Evolutionary conservation across 2,888 invertebrate species (phyloP).

Genomic region (Nephrocerus scutellatus): DNA sequence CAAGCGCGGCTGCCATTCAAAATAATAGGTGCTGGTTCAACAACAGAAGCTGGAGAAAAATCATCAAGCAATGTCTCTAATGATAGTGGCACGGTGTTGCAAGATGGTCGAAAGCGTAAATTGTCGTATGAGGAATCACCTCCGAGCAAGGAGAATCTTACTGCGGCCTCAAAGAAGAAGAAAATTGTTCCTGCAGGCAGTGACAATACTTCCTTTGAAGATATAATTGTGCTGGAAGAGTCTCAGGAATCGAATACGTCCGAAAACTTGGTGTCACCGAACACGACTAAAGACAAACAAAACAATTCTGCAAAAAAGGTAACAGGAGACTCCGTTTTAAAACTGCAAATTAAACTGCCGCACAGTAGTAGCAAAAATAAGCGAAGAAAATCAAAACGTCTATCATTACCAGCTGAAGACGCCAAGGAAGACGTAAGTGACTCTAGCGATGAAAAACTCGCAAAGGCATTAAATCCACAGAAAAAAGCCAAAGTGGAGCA

Average conservation of each 20-base stretch:
- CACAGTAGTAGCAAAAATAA: slow-evolving; percentile 30
- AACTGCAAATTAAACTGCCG: slow-evolving; percentile 39
- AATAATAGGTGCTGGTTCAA: slow-evolving; percentile 46
- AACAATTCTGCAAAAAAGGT: slow-evolving; percentile 2
- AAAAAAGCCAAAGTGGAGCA: slow-evolving; percentile 30
- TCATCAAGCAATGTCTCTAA: too few species aligned
- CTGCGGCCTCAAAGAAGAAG: slow-evolving; percentile 17
- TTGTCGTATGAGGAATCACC: slow-evolving; percentile 30
- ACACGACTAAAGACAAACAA: slow-evolving; percentile 3
- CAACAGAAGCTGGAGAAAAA: too few species aligned
- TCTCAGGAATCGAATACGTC: slow-evolving; percentile 4
- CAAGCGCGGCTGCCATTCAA: slow-evolving; percentile 59
- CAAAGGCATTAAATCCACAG: slow-evolving; percentile 29
- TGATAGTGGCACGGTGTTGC: too few species aligned
- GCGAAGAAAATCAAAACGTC: slow-evolving; percentile 27
- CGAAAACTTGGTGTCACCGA: too few species aligned
- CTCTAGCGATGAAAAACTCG: slow-evolving; percentile 31
- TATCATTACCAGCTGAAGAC: slow-evolving; percentile 3
- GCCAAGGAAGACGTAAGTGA: slow-evolving; percentile 18
- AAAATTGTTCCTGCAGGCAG: too few species aligned
- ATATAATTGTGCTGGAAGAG: slow-evolving; percentile 21
- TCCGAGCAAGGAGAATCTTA: slow-evolving; percentile 22
- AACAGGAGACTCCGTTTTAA: too few species aligned
- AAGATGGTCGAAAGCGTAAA: slow-evolving; percentile 36
- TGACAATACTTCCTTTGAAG: slow-evolving; percentile 18